Conservation (phyloP, 2,888 invertebrate genomes). For the Eudemis profundana region DNA sequence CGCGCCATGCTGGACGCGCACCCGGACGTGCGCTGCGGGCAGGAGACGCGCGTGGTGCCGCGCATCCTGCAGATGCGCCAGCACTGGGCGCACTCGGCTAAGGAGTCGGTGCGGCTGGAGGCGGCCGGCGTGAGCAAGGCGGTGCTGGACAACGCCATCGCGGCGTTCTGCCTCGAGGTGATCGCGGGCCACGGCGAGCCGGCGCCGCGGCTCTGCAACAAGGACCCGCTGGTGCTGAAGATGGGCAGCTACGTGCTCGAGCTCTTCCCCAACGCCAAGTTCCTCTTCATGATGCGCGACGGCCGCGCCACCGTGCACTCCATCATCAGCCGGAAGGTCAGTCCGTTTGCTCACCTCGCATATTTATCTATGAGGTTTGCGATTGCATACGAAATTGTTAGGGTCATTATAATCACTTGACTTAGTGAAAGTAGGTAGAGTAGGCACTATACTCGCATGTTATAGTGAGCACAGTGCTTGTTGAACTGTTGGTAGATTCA, state of each 20-base stretch:
- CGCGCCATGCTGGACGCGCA: slow-evolving; percentile 99
- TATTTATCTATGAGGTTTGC: neutral
- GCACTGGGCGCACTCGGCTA: slow-evolving; percentile 97
- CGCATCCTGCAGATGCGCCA: slow-evolving; percentile 97
- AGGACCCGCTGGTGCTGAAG: slow-evolving; percentile 99
- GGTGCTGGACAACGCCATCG: slow-evolving; percentile 97
- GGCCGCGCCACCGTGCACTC: slow-evolving; percentile 99
- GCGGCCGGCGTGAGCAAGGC: slow-evolving; percentile 97
- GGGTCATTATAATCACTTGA: no score
- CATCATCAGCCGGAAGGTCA: slow-evolving; percentile 96
- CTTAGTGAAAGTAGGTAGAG: no score
- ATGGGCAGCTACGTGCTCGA: slow-evolving; percentile 96
- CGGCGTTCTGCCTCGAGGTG: slow-evolving; percentile 98
- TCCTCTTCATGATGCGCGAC: slow-evolving; percentile 99
- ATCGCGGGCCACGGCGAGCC: slow-evolving; percentile 98
- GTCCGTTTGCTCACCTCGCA: slow-evolving; percentile 5
- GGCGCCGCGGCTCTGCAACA: slow-evolving; percentile 98
- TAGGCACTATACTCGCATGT: no score
- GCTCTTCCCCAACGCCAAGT: slow-evolving; percentile 98
- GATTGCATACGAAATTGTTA: no score
- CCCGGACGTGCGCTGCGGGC: slow-evolving; percentile 98
- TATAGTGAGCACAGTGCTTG: no score
- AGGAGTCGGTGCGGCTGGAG: slow-evolving; percentile 94
- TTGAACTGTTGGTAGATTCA: no score
- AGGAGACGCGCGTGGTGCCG: slow-evolving; percentile 98